Base-by-base conservation (phyloP, 2,113 vertebrate genomes). In the Pavo muticus region DNA sequence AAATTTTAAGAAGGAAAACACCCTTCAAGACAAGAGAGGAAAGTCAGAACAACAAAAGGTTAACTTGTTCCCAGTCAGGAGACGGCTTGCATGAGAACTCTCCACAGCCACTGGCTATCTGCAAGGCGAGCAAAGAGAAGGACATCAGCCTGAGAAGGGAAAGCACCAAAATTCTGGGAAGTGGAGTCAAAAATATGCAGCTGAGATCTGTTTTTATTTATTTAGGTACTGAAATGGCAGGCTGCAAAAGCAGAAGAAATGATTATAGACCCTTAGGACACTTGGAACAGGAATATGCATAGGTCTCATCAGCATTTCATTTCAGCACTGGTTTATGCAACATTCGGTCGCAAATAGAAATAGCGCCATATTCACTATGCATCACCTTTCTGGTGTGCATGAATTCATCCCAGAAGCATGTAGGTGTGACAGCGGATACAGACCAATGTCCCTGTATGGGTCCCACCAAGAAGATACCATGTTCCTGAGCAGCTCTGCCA, bases 141-240 rank as follows among this genome's bases (percentile, higher is more conserved):
- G 24, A 65, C 74, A 75, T 65, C 1, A 3, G 32, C n/a, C 52
- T 29, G 60, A 74, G 9, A 57, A 4, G 9, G 44, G 48, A 93
- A 90, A 88, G 32, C 57, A 90, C 23, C 57, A 86, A 61, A 57
- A 19, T 84, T 88, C 59, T 72, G 61, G 83, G n/a, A 91, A 90
- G 27, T 14, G 17, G 72, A 52, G 40, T 87, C 40, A 91, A 65
- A 94, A 57, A 10, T 2, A 74, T 17, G 44, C 83, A 92, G 61
- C 65, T n/a, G 39, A 94, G 39, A 82, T 63, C 54, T 82, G 64
- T 20, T 94, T 88, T 61, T 69, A 32, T 44, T 81, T 17, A 70
- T 44, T 73, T 68, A 80, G 56, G 59, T 69, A 80, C 47, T 78
- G 40, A 91, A 57, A 25, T 90, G 85, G 61, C 85, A 91, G 87